Evolutionary conservation across 1,140 invertebrate genomes (phyloP).

Genomic region (Manduca sexta): DNA sequence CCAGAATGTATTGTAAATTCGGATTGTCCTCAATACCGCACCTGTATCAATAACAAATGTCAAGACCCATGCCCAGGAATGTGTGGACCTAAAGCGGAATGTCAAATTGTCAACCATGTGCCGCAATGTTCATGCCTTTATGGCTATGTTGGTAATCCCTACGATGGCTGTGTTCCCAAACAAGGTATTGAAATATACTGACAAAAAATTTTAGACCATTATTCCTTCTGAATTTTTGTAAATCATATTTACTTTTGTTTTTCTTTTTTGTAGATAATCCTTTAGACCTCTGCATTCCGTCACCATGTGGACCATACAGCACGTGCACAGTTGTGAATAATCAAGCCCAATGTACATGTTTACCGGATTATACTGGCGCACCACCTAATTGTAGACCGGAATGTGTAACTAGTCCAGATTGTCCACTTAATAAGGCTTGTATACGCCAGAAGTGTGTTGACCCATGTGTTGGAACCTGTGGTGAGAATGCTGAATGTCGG

Average conservation of each 20-base stretch:
- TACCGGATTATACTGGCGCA: constrained; percentile 79
- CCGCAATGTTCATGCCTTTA: constrained; percentile 80
- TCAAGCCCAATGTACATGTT: constrained; percentile 79
- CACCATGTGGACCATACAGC: constrained; percentile 80
- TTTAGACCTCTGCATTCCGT: constrained; percentile 73
- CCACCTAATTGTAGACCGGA: constrained; percentile 83
- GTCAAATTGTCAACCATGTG: constrained; percentile 82
- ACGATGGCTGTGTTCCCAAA: constrained; percentile 73
- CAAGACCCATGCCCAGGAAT: constrained; percentile 83
- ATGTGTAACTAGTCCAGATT: constrained; percentile 81
- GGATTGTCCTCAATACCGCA: constrained; percentile 79
- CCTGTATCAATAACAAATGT: constrained; percentile 84
- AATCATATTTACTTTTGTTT: neutral
- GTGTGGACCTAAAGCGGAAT: constrained; percentile 83
- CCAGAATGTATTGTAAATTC: constrained; percentile 84
- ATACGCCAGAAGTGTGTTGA: constrained; percentile 78
- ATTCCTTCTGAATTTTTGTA: no score
- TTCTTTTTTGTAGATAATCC: constrained; percentile 45
- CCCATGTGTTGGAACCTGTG: constrained; percentile 82
- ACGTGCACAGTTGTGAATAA: constrained; percentile 77
- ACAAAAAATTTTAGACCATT: no score
- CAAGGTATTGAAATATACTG: constrained; percentile 60
- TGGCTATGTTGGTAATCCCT: constrained; percentile 81
- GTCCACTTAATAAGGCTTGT: constrained; percentile 77
- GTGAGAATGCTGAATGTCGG: constrained; percentile 82